phyloP scores from a whole-genome alignment of 1,140 invertebrate species.

The Odontomachus brunneus region DNA sequence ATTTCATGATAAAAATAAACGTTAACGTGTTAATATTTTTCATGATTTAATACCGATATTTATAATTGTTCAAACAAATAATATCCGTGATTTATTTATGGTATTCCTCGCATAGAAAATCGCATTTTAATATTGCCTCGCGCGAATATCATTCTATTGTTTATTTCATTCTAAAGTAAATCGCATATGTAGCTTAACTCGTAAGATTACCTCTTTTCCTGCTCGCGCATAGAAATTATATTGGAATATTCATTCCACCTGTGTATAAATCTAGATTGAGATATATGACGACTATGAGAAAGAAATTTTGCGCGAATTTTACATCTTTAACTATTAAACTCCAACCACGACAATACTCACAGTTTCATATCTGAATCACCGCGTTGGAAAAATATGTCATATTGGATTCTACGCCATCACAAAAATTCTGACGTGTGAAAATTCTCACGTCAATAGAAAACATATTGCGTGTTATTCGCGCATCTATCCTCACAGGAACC shows the following conservation, averaged over 20 bases:
- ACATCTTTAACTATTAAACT: conserved; percentile 23
- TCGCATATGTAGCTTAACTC: not conserved
- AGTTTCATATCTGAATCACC: conserved; percentile 33
- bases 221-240: not conserved
- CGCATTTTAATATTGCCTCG: not conserved
- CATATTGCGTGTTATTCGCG: conserved; percentile 22
- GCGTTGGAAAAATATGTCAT: not conserved
- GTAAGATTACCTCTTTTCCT: not conserved
- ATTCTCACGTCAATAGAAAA: conserved; percentile 38
- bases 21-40: not conserved
- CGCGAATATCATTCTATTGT: not conserved
- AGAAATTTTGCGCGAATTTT: conserved; percentile 15
- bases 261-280: not conserved
- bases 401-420: conserved; percentile 6
- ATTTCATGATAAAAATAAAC: not conserved
- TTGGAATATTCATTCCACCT: not conserved
- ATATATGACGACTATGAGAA: too few species aligned
- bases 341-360: conserved; percentile 5
- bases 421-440: conserved; percentile 30
- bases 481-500: conserved; percentile 2
- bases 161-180: not conserved
- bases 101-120: not conserved
- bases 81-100: not conserved
- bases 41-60: not conserved
- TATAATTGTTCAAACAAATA: not conserved